Percentiles rank a stretch among this genome's conserved stretches.
Evolutionary conservation across 2,888 invertebrate genomes (phyloP).

Genomic region (Pseudococcus longispinus): DNA sequence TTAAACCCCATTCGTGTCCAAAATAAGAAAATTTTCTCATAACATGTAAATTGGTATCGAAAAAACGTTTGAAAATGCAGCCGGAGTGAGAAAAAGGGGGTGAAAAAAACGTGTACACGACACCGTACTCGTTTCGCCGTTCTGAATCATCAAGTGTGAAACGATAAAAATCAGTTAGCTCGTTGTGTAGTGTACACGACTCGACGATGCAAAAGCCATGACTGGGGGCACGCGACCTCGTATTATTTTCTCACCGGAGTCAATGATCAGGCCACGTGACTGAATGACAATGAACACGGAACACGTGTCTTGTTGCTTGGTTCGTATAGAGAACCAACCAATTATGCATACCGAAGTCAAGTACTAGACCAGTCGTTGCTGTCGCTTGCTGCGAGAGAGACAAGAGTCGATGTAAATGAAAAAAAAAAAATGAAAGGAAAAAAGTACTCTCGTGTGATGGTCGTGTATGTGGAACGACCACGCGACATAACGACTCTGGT

Average conservation of each 20-base stretch:
- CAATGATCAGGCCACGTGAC: conserved; percentile 56
- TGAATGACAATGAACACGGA: conserved; percentile 35
- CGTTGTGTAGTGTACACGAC: background rate
- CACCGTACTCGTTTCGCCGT: background rate
- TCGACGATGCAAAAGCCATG: background rate
- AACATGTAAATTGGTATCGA: too few relatives aligned
- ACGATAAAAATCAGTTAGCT: conserved; percentile 48
- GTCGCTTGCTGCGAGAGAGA: background rate
- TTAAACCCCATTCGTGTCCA: too few relatives aligned
- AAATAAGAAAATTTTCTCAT: too few relatives aligned
- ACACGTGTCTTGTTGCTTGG: conserved; percentile 32
- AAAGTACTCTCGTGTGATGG: too few relatives aligned
- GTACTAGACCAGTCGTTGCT: background rate
- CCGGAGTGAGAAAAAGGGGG: too few relatives aligned
- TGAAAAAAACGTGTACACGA: too few relatives aligned
- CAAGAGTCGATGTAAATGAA: background rate
- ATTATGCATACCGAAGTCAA: conserved; percentile 8
- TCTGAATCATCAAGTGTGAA: conserved; percentile 56
- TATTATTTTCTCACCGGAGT: conserved; percentile 52
- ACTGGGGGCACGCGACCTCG: conserved; percentile 47
- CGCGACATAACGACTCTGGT: conserved; percentile 30
- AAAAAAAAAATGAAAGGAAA: background rate
- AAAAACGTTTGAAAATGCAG: too few relatives aligned
- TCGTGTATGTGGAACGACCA: background rate
- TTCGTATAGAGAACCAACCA: background rate